Conservation (phyloP, 2,113 vertebrate species). For the Cinclus mexicanus region DNA sequence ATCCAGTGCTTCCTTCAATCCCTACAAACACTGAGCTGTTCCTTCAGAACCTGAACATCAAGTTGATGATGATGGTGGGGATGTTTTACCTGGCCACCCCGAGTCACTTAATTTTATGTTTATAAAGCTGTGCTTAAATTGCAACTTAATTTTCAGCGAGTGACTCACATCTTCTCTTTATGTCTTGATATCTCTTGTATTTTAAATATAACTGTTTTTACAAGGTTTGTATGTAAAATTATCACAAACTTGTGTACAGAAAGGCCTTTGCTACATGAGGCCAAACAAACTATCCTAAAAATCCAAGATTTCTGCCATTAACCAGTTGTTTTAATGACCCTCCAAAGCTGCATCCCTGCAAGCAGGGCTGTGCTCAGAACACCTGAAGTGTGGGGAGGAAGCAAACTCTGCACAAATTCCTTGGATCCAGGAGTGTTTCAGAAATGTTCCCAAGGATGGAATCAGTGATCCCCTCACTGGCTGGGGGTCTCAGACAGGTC, state of each 20-base stretch:
- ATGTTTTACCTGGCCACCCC: neutral
- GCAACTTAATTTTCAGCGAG: neutral
- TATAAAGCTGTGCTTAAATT: neutral
- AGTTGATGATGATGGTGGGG: neutral
- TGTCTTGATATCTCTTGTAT: neutral
- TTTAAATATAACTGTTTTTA: neutral
- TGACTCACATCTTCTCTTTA: neutral
- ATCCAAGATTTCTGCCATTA: neutral
- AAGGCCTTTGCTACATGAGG: neutral
- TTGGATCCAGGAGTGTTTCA: neutral
- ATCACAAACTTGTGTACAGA: neutral
- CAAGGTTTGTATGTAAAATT: neutral
- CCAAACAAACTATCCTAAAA: neutral
- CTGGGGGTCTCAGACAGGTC: neutral
- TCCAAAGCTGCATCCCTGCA: neutral
- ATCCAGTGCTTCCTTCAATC: neutral
- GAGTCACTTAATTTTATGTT: neutral
- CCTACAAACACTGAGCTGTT: neutral
- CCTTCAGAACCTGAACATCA: neutral
- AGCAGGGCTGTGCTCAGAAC: neutral
- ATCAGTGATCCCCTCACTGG: neutral
- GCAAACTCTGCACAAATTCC: too few species aligned
- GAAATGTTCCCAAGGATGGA: neutral
- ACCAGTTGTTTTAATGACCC: neutral
- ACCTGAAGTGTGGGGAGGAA: neutral